phyloP scores from a whole-genome alignment of 2,888 invertebrate species.

The Microchrysa polita region DNA sequence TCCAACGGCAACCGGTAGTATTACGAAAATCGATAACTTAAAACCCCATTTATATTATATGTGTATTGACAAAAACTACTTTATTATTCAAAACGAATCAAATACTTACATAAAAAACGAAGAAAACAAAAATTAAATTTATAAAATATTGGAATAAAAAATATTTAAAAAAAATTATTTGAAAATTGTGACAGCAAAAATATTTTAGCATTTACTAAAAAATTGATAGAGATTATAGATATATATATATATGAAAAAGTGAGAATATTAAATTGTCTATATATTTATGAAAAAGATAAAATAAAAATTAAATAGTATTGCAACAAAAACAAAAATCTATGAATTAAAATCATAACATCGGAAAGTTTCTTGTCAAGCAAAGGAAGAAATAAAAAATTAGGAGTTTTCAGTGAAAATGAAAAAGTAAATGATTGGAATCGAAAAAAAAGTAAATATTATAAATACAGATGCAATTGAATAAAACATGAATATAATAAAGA shows the following conservation, averaged over 20 bases:
- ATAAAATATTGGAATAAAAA: not conserved
- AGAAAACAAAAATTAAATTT: slow-evolving; percentile 6
- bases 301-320: slow-evolving; percentile 16
- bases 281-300: slow-evolving; percentile 37
- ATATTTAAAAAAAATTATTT: not conserved
- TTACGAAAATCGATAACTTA: slow-evolving; percentile 11
- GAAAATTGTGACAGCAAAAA: slow-evolving; percentile 2
- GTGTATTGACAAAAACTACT: not conserved
- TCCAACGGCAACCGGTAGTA: too few relatives aligned
- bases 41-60: slow-evolving; percentile 1
- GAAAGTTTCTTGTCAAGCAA: slow-evolving; percentile 1
- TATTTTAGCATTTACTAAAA: slow-evolving; percentile 29
- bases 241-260: slow-evolving; percentile 24
- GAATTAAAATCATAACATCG: too few relatives aligned
- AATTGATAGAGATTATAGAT: slow-evolving; percentile 19
- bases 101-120: not conserved
- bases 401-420: slow-evolving; percentile 15
- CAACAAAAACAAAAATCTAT: not conserved
- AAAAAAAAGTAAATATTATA: slow-evolving; percentile 20
- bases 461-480: slow-evolving; percentile 23
- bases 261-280: slow-evolving; percentile 32
- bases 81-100: not conserved
- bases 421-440: slow-evolving; percentile 24
- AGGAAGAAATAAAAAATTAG: too few relatives aligned
- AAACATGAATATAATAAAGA: slow-evolving; percentile 39